phyloP scores from a whole-genome alignment of 2,113 vertebrate species.

The Salvelinus fontinalis region DNA sequence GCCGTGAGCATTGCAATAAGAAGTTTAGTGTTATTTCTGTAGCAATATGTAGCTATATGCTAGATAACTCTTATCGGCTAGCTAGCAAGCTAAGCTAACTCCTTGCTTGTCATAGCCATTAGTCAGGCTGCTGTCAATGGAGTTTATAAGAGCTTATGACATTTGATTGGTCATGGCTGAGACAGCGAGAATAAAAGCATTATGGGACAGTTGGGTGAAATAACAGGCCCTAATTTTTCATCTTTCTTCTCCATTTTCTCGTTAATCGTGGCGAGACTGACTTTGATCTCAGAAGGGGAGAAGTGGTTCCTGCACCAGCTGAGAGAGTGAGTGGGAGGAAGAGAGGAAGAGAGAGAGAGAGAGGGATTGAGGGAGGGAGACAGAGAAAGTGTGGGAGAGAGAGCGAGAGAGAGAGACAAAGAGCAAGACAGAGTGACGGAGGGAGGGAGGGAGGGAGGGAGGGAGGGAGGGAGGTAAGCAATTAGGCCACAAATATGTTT shows the following conservation, averaged over 20 bases:
- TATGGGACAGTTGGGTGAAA: slow-evolving; percentile 48
- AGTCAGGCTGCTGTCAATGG: too few relatives aligned
- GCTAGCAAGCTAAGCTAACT: too few relatives aligned
- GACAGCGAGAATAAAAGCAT: slow-evolving; percentile 33
- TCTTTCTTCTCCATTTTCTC: not conserved
- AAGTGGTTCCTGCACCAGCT: slow-evolving; percentile 55
- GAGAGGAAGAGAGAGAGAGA: too few relatives aligned
- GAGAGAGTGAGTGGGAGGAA: not conserved
- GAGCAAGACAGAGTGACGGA: too few relatives aligned
- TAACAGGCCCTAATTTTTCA: slow-evolving; percentile 21
- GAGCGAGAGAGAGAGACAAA: not conserved
- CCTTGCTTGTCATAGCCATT: too few relatives aligned
- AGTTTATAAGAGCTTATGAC: too few relatives aligned
- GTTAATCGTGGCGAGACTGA: slow-evolving; percentile 41
- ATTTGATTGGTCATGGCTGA: slow-evolving; percentile 46
- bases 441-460: not conserved
- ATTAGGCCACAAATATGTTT: not conserved
- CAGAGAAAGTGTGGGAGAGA: too few relatives aligned
- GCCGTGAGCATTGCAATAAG: too few relatives aligned
- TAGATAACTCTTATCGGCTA: too few relatives aligned
- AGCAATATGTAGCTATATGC: too few relatives aligned
- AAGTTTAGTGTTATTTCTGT: too few relatives aligned
- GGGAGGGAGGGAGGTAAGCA: slow-evolving; percentile 19
- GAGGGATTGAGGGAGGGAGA: too few relatives aligned
- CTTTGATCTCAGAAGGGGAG: slow-evolving; percentile 59